Percentiles rank a stretch among this genome's conserved stretches.
Conservation (phyloP, 2,113 vertebrate species). For the Megaceryle torquata region DNA sequence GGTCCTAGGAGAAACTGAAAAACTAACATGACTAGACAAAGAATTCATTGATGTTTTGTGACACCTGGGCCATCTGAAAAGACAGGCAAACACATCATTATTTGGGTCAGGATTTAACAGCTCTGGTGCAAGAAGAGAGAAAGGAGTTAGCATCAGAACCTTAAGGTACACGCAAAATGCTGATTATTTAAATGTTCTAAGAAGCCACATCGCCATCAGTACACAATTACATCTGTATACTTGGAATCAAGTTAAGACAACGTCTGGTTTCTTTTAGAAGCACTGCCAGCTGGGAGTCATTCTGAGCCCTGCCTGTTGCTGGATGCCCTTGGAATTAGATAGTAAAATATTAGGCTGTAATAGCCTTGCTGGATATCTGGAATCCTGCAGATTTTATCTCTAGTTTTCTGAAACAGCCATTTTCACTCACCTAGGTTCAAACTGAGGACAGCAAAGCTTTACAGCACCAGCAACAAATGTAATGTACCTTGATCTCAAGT, state of each 20-base stretch:
- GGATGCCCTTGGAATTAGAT: conserved; percentile 17
- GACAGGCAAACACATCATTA: neutral
- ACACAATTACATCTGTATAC: neutral
- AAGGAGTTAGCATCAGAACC: neutral
- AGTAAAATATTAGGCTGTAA: conserved; percentile 5
- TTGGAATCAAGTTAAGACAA: neutral
- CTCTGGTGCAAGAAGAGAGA: neutral
- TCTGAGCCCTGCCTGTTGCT: neutral
- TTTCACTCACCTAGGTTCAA: conserved; percentile 48
- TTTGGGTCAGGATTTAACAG: neutral
- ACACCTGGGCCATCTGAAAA: neutral
- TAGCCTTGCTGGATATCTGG: conserved; percentile 21
- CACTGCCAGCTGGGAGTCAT: neutral
- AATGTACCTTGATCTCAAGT: neutral
- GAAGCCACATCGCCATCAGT: neutral
- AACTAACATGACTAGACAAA: neutral
- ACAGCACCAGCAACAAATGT: neutral
- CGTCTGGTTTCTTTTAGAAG: conserved; percentile 1
- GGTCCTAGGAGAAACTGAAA: neutral
- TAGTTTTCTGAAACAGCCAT: conserved; percentile 32
- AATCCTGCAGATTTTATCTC: conserved; percentile 37
- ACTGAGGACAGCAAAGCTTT: conserved; percentile 45
- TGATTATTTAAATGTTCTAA: neutral
- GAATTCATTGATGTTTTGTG: neutral
- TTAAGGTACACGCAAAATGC: neutral